Percentiles rank a stretch among this genome's conserved stretches.
Conservation (phyloP, 2,797 vertebrate genomes). For the Furcifer pardalis region DNA sequence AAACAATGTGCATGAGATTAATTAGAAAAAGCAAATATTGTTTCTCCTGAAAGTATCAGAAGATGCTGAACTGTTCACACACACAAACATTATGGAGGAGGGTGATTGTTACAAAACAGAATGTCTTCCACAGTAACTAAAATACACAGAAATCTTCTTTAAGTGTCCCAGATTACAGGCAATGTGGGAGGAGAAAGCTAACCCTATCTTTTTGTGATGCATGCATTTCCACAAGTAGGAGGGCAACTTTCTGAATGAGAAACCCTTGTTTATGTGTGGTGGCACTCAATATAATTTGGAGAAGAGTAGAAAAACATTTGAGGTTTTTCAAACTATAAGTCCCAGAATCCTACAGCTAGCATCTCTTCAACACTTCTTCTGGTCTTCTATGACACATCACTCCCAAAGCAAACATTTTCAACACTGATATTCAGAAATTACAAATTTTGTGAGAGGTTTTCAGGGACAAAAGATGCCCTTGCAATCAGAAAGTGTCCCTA, state of each 20-base stretch:
- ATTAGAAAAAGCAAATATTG: conserved; percentile 69
- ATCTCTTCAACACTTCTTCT: too few relatives aligned
- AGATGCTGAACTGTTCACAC: conserved; percentile 10
- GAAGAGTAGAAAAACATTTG: too few relatives aligned
- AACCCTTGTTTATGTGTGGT: background rate
- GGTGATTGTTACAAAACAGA: conserved; percentile 9
- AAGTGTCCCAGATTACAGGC: background rate
- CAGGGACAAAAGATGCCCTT: too few relatives aligned
- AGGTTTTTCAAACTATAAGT: too few relatives aligned
- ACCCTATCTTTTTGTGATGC: too few relatives aligned
- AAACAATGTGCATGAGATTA: conserved; percentile 63
- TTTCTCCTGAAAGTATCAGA: conserved; percentile 53
- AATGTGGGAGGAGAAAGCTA: background rate
- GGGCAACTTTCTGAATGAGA: too few relatives aligned
- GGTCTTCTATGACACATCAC: too few relatives aligned
- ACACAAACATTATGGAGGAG: background rate
- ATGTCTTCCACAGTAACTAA: background rate
- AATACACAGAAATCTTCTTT: background rate
- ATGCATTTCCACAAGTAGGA: too few relatives aligned
- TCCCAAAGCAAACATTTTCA: too few relatives aligned
- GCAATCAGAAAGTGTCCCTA: background rate
- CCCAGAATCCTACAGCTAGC: too few relatives aligned
- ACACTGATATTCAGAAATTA: background rate
- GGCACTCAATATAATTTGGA: background rate
- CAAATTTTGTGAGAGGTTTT: background rate